phyloP scores from a whole-genome alignment of 2,797 vertebrate genomes.

The Phaenicophaeus curvirostris region DNA sequence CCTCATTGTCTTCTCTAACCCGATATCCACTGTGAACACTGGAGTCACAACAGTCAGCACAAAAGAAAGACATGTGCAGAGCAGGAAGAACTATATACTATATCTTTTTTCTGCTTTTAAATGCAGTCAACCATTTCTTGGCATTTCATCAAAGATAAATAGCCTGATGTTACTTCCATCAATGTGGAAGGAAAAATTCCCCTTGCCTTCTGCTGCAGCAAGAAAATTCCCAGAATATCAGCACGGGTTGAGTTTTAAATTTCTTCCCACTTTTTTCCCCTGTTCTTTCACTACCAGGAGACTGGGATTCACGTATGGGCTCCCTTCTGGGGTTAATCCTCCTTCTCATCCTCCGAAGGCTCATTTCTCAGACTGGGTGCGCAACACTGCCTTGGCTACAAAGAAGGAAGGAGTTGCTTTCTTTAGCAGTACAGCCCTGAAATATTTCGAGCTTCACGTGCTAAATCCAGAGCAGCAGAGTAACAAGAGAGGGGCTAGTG shows the following conservation, averaged over 20 bases:
- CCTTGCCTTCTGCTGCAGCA: not conserved
- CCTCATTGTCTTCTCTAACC: not conserved
- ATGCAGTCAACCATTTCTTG: not conserved
- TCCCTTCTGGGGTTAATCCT: not conserved
- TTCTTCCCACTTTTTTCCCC: not conserved
- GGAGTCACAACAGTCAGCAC: not conserved
- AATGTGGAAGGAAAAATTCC: not conserved
- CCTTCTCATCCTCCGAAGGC: not conserved
- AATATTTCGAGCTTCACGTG: not conserved
- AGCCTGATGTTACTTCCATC: not conserved
- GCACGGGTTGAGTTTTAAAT: not conserved
- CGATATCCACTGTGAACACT: not conserved
- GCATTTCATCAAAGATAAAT: conserved; percentile 45
- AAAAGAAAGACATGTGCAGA: not conserved
- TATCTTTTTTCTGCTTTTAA: not conserved
- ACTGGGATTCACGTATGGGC: not conserved
- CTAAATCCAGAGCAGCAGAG: not conserved
- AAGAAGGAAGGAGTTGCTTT: not conserved
- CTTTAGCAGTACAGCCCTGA: not conserved
- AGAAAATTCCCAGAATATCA: not conserved
- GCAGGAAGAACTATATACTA: not conserved
- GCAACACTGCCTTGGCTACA: not conserved
- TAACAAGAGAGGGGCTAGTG: not conserved
- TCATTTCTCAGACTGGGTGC: rapidly evolving
- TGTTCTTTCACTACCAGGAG: not conserved